A percentile compares a stretch with the other conserved stretches of the same genome.
Conservation (phyloP, 1,140 invertebrate genomes). For the Ostrea denselamellosa region DNA sequence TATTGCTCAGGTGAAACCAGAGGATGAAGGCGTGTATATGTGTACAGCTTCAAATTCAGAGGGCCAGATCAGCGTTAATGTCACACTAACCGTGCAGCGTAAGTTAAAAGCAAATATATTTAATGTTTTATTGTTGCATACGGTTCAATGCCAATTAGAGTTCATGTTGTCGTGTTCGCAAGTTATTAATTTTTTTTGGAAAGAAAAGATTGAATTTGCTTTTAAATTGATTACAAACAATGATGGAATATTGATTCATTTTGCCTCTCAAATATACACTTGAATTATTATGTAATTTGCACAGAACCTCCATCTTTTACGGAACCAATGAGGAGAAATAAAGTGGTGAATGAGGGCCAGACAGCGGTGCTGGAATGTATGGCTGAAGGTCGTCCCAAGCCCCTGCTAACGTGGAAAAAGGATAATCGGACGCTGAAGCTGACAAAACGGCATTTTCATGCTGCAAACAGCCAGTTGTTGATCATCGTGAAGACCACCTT, state of each 20-base stretch:
- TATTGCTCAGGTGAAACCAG: conserved; percentile 92
- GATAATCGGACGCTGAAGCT: conserved; percentile 86
- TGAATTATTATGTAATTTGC: neutral
- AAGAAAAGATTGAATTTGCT: neutral
- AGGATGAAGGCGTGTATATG: conserved; percentile 94
- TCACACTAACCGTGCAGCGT: conserved; percentile 91
- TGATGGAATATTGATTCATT: neutral
- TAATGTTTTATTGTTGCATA: neutral
- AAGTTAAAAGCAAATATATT: conserved; percentile 62
- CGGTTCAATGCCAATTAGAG: neutral
- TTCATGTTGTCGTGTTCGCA: neutral
- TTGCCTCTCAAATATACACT: neutral
- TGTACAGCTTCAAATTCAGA: conserved; percentile 95
- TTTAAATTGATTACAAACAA: neutral
- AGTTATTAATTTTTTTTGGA: neutral
- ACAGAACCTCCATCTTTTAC: conserved; percentile 91
- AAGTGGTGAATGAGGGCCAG: conserved; percentile 87
- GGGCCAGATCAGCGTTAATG: conserved; percentile 91
- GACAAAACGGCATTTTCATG: conserved; percentile 89
- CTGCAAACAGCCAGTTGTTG: conserved; percentile 90
- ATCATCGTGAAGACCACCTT: conserved; percentile 89
- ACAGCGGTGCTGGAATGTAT: conserved; percentile 93
- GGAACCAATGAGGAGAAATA: conserved; percentile 88
- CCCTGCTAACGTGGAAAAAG: conserved; percentile 93
- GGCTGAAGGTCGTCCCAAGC: conserved; percentile 90